Percentiles rank a stretch among this genome's conserved stretches.
Conservation (phyloP, 2,888 invertebrate genomes). For the Philhelius pedissequus region DNA sequence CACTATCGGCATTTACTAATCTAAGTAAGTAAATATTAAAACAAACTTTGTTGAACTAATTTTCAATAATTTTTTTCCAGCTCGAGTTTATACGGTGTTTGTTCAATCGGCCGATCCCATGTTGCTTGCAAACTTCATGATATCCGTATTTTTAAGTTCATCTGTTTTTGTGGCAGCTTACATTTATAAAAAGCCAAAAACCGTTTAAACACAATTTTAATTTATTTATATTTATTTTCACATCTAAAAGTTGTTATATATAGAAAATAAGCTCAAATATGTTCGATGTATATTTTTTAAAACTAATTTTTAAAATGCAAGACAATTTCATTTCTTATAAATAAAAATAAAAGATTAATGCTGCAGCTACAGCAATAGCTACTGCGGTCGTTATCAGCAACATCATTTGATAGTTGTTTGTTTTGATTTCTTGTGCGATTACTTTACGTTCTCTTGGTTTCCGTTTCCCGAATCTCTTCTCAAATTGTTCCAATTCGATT, state of each 20-base stretch:
- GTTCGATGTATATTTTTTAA: conserved; percentile 2
- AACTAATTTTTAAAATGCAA: neutral
- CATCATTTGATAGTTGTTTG: conserved; percentile 70
- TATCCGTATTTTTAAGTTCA: conserved; percentile 85
- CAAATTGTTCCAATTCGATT: conserved; percentile 87
- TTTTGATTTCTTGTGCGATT: conserved; percentile 61
- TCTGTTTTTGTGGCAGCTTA: conserved; percentile 86
- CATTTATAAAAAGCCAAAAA: conserved; percentile 82
- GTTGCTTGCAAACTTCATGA: conserved; percentile 85
- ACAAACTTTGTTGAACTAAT: neutral
- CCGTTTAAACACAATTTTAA: conserved; percentile 49
- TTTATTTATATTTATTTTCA: conserved; percentile 17
- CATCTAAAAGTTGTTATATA: neutral
- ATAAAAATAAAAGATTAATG: conserved; percentile 73
- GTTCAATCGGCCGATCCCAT: conserved; percentile 88
- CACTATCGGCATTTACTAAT: conserved; percentile 89
- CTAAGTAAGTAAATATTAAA: conserved; percentile 82
- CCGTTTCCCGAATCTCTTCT: conserved; percentile 87
- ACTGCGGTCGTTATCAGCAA: conserved; percentile 69
- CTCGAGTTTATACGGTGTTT: conserved; percentile 88
- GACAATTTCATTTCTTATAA: conserved; percentile 63
- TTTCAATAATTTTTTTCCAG: conserved; percentile 77
- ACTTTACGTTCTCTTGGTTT: conserved; percentile 80
- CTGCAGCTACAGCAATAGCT: conserved; percentile 71
- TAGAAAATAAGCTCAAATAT: conserved; percentile 28